phyloP scores from a whole-genome alignment of 1,140 invertebrate genomes.

The Eupeodes corollae region DNA sequence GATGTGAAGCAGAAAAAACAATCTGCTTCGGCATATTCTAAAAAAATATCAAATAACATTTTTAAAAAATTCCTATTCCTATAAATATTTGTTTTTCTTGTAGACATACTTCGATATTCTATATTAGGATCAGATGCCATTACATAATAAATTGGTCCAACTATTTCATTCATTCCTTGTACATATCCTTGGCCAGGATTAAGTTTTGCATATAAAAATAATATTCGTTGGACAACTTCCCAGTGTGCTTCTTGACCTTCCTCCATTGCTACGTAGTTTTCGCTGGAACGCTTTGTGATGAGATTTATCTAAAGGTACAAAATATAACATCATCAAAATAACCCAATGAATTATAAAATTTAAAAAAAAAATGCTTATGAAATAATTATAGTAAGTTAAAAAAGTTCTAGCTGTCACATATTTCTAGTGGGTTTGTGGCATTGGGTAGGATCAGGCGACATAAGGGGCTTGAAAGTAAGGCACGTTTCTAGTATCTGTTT shows the following conservation, averaged over 20 bases:
- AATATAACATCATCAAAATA: too few relatives aligned
- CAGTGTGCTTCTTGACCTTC: constrained; percentile 82
- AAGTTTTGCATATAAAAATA: constrained; percentile 95
- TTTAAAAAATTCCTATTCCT: too few relatives aligned
- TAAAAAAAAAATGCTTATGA: neutral
- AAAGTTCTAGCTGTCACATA: neutral
- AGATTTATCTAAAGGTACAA: constrained; percentile 48
- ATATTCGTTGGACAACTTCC: constrained; percentile 94
- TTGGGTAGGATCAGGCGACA: too few relatives aligned
- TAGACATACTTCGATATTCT: constrained; percentile 59
- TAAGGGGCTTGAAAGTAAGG: too few relatives aligned
- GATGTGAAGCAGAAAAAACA: constrained; percentile 97
- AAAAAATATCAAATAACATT: constrained; percentile 23
- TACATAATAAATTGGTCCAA: constrained; percentile 95
- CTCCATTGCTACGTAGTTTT: constrained; percentile 69
- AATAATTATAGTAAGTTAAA: neutral
- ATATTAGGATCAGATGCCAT: constrained; percentile 82
- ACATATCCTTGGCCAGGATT: constrained; percentile 97
- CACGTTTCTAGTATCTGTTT: too few relatives aligned
- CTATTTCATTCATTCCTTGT: constrained; percentile 99
- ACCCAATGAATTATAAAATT: neutral
- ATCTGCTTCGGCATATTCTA: constrained; percentile 91
- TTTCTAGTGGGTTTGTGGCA: too few relatives aligned
- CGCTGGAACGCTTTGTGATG: constrained; percentile 52
- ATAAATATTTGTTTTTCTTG: too few relatives aligned